Evolutionary conservation across 2,888 invertebrate species (phyloP).

Genomic region (Sesia apiformis): DNA sequence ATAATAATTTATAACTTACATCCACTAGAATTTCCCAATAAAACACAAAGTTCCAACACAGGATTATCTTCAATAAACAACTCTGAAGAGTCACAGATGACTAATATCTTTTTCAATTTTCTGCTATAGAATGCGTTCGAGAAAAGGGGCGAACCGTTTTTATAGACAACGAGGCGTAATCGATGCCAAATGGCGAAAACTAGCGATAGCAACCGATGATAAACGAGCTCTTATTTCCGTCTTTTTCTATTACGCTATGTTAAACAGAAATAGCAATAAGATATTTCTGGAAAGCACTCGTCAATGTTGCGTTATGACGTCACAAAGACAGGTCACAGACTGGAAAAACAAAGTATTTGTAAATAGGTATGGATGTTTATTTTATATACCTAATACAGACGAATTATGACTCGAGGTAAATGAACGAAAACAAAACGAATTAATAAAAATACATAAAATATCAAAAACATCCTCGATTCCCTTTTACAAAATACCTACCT

Average conservation of each 20-base stretch:
- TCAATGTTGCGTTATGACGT: conserved; percentile 33
- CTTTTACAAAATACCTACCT: too few relatives aligned
- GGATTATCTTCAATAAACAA: conserved; percentile 20
- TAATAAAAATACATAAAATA: too few relatives aligned
- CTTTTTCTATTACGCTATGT: conserved; percentile 14
- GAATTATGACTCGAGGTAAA: too few relatives aligned
- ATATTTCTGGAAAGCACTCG: conserved; percentile 34
- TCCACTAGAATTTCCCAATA: conserved; percentile 30
- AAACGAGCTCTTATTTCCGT: conserved; percentile 6
- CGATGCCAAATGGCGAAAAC: conserved; percentile 8
- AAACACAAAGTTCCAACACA: conserved; percentile 15
- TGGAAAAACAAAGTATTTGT: too few relatives aligned
- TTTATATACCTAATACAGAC: too few relatives aligned
- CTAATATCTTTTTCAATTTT: conserved; percentile 22
- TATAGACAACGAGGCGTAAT: conserved; percentile 22
- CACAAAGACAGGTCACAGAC: conserved; percentile 4
- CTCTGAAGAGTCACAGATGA: conserved; percentile 13
- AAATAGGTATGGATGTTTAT: too few relatives aligned
- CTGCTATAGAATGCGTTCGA: conserved; percentile 26
- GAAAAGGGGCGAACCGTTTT: conserved; percentile 19
- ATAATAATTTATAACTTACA: conserved; percentile 19
- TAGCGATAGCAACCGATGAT: conserved; percentile 21
- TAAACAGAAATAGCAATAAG: conserved; percentile 15
- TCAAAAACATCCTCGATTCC: too few relatives aligned
- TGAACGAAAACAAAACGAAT: too few relatives aligned